These are phyloP conservation scores for Chironomus striatipennis DNA, from an alignment of 1,140 invertebrate genomes.

Conservation along the genomic window DNA sequence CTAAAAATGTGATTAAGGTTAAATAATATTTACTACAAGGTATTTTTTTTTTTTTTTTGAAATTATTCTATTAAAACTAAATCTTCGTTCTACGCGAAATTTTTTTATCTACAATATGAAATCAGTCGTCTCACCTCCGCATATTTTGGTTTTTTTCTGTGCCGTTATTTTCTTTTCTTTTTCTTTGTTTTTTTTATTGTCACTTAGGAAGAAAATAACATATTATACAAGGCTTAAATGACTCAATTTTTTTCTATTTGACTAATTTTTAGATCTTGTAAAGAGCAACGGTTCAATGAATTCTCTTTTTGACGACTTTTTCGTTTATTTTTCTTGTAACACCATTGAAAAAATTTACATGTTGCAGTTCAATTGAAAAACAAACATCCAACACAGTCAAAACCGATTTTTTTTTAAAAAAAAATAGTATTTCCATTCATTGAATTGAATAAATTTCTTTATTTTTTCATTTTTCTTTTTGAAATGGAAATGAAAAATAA, in stretches of 20 bases:
- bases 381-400: not conserved
- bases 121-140: not conserved
- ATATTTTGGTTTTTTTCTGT: not conserved
- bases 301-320: not conserved
- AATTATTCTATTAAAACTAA: too few species aligned
- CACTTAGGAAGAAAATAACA: not conserved
- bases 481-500: not conserved
- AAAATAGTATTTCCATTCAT: too few species aligned
- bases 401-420: too few species aligned
- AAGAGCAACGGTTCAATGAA: not conserved
- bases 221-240: slow-evolving; percentile 21
- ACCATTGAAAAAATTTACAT: too few species aligned
- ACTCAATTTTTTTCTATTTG: slow-evolving; percentile 14
- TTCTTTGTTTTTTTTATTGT: not conserved
- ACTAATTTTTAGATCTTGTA: not conserved
- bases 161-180: not conserved
- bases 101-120: not conserved
- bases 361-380: not conserved
- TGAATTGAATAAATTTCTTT: too few species aligned
- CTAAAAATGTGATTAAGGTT: too few species aligned
- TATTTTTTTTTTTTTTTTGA: too few species aligned
- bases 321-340: not conserved
- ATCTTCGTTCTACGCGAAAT: not conserved
- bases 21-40: too few species aligned
- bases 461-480: too few species aligned